Conservation (phyloP, 2,797 vertebrate species). For the Melopsittacus undulatus region DNA sequence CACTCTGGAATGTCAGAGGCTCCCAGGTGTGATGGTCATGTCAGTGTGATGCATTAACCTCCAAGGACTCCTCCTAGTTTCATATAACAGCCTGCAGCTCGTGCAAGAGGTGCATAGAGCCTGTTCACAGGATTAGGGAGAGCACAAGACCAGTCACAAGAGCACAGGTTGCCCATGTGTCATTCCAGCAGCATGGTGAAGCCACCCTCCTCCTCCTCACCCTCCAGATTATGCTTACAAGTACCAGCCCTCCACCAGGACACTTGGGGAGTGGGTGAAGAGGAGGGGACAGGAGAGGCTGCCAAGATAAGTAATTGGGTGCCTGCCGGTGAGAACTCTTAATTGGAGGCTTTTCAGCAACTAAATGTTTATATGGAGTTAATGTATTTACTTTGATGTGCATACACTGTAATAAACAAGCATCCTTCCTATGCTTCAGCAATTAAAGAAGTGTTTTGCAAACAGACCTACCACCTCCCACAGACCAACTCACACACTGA, state of each 20-base stretch:
- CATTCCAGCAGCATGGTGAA: not conserved
- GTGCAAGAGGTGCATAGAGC: not conserved
- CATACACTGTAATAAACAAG: not conserved
- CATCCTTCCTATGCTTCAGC: not conserved
- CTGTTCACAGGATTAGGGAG: not conserved
- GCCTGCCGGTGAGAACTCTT: constrained; percentile 6
- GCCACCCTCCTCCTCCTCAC: not conserved
- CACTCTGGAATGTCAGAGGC: not conserved
- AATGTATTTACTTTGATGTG: constrained; percentile 14
- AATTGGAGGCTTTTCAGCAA: constrained; percentile 35
- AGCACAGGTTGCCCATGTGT: not conserved
- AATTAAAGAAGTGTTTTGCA: not conserved
- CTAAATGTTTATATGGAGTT: not conserved
- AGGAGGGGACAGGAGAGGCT: not conserved
- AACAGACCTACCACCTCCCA: not conserved
- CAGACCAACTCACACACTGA: fast-evolving
- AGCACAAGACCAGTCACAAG: fast-evolving
- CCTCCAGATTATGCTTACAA: fast-evolving
- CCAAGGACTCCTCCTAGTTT: not conserved
- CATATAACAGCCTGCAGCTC: not conserved
- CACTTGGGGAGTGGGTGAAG: not conserved
- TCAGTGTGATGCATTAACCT: fast-evolving
- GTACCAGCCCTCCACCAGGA: not conserved
- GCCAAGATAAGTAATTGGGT: constrained; percentile 1
- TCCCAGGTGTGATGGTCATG: fast-evolving